Evolutionary conservation across 2,113 vertebrate species (phyloP).

Genomic region (Calonectris borealis): DNA sequence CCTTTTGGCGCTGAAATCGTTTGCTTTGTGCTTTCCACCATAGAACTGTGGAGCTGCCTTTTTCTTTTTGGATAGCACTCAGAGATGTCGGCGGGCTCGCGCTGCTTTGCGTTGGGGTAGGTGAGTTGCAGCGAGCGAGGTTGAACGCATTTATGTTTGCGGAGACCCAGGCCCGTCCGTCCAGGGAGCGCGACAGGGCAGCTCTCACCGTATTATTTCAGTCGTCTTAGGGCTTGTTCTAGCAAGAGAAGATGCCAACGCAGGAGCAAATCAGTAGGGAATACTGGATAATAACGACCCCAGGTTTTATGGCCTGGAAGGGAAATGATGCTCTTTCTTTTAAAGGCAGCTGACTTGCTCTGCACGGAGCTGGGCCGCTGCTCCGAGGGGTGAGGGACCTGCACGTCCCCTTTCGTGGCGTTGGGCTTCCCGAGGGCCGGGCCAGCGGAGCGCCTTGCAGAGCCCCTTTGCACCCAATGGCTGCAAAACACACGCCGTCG

Average conservation of each 20-base stretch:
- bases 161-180: background rate
- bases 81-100: rapidly evolving
- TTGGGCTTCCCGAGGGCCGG: background rate
- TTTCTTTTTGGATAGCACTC: background rate
- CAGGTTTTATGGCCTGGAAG: background rate
- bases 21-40: background rate
- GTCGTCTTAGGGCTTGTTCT: background rate
- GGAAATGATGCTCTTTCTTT: background rate
- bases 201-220: rapidly evolving
- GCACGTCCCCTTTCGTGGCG: rapidly evolving
- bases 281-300: background rate
- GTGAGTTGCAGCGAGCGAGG: background rate
- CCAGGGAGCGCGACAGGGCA: background rate
- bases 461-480: background rate
- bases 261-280: background rate
- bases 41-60: background rate
- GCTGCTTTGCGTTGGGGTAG: background rate
- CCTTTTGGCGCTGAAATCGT: background rate
- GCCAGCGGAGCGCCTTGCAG: background rate
- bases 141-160: background rate
- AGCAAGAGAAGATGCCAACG: background rate
- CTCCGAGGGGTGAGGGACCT: background rate
- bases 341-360: background rate
- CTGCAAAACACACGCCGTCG: background rate
- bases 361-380: rapidly evolving